Evolutionary conservation across 2,888 invertebrate genomes (phyloP).

Genomic region (Venusia cambrica): DNA sequence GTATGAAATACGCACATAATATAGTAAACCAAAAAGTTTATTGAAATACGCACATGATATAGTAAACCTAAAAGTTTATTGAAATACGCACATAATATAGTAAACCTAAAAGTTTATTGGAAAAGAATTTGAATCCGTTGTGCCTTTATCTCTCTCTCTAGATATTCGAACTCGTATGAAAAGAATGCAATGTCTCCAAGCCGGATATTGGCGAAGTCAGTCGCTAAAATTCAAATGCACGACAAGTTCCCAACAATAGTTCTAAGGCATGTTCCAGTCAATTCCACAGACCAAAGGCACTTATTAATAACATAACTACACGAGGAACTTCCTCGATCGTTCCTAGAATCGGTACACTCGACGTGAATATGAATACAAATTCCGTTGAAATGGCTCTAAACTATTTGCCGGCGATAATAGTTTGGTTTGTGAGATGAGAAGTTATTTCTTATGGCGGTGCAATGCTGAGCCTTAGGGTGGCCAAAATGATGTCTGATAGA

Average conservation of each 20-base stretch:
- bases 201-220: slow-evolving; percentile 10
- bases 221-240: slow-evolving; percentile 13
- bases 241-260: slow-evolving; percentile 12
- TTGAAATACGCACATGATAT: too few species aligned
- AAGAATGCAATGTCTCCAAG: neutral
- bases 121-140: too few species aligned
- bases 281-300: slow-evolving; percentile 16
- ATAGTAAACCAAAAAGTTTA: too few species aligned
- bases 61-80: too few species aligned
- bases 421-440: slow-evolving; percentile 9
- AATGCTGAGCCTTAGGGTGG: too few species aligned
- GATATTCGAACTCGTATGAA: too few species aligned
- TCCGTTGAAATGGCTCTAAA: slow-evolving; percentile 20
- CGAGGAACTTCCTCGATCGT: slow-evolving; percentile 22
- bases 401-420: slow-evolving; percentile 20
- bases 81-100: too few species aligned
- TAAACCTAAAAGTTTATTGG: too few species aligned
- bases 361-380: slow-evolving; percentile 19
- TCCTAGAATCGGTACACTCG: slow-evolving; percentile 14
- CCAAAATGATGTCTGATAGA: too few species aligned
- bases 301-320: slow-evolving; percentile 24
- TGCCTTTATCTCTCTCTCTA: too few species aligned
- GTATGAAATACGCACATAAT: too few species aligned
- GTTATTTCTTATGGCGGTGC: too few species aligned
- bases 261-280: slow-evolving; percentile 15